Evolutionary conservation across 2,888 invertebrate species (phyloP).

Genomic region (Caenorhabditis sp.): DNA sequence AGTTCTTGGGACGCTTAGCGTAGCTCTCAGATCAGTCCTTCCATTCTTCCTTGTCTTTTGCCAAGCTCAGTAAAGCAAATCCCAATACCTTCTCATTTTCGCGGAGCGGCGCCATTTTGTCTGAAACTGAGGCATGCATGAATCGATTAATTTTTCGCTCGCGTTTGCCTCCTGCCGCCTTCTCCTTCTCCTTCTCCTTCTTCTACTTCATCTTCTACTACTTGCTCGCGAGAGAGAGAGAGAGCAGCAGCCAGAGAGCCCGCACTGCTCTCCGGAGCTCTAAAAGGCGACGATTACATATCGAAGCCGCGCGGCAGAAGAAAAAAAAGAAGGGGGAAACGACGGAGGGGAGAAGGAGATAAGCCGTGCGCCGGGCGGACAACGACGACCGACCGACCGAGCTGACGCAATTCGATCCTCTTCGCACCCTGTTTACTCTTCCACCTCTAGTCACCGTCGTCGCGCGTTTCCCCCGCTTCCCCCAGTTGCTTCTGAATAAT

Average conservation of each 20-base stretch:
- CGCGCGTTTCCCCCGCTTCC: not conserved
- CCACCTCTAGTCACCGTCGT: not conserved
- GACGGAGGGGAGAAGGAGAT: conserved; percentile 29
- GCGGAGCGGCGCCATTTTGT: not conserved
- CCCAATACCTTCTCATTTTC: too few relatives aligned
- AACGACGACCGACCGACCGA: too few relatives aligned
- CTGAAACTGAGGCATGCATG: conserved; percentile 26
- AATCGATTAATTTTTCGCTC: conserved; percentile 46
- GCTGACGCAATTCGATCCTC: conserved; percentile 42
- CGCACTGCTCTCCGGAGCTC: conserved; percentile 10
- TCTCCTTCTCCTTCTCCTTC: not conserved
- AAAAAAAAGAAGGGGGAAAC: conserved; percentile 28
- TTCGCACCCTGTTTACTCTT: conserved; percentile 12
- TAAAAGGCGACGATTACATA: conserved; percentile 37
- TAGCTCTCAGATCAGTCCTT: too few relatives aligned
- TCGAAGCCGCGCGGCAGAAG: not conserved
- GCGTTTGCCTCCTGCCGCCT: not conserved
- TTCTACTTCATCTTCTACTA: too few relatives aligned
- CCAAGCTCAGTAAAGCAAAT: too few relatives aligned
- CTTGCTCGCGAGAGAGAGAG: not conserved
- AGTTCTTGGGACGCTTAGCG: too few relatives aligned
- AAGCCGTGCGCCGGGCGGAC: conserved; percentile 19
- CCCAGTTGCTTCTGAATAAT: not conserved
- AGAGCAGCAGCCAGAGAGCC: not conserved
- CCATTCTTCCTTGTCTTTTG: too few relatives aligned